Evolutionary conservation across 1,140 invertebrate species (phyloP), one percentile per base, ranked within the genome.

Genomic region (Phthorimaea operculella): DNA sequence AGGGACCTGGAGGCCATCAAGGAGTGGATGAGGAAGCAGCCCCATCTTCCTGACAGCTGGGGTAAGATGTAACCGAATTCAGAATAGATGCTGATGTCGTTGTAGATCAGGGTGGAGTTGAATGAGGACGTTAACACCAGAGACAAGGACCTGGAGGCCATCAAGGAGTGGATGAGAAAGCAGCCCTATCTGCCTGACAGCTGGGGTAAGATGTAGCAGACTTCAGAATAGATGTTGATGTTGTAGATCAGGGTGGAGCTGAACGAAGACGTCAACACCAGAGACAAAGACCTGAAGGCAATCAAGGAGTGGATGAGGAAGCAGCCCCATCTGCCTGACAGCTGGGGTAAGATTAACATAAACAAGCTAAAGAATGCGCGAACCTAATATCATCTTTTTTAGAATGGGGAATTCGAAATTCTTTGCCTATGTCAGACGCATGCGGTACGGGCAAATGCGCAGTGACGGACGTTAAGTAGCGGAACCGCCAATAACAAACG

Each of bases 231-330:
- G 71, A 88, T 93, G 86, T 92, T 91, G 62, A 88, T n/a, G n/a
- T n/a, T 90, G 66, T 77, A 87, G 72, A 94, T 94, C 69, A 87
- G 92, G 53, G 85, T 89, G 58, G 93, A 94, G 74, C 81, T 96
- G 12, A 93, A 93, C 42, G 91, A 93, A 57, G 88, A 92, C 67
- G 85, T 90, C 6, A 82, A 81, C 28, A 92, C 91, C 0, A 85
- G 90, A 28, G 89, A 92, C 7, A 86, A 83, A 0, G 91, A 93
- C 63, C 68, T 93, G 16, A 82, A 89, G 47, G 83, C 87, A 33
- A 92, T 94, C 59, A 92, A 92, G 66, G 91, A 93, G 44, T 94
- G 92, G 93, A 74, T 93, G 0, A 71, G 84, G 44, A 91, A 92
- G 62, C 91, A 94, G 74, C 92, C 93, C 0, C 92, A 94, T 87